Evolutionary conservation across 2,113 vertebrate species (phyloP), one percentile per base, ranked within the genome.

Genomic region (Corvus cornix): DNA sequence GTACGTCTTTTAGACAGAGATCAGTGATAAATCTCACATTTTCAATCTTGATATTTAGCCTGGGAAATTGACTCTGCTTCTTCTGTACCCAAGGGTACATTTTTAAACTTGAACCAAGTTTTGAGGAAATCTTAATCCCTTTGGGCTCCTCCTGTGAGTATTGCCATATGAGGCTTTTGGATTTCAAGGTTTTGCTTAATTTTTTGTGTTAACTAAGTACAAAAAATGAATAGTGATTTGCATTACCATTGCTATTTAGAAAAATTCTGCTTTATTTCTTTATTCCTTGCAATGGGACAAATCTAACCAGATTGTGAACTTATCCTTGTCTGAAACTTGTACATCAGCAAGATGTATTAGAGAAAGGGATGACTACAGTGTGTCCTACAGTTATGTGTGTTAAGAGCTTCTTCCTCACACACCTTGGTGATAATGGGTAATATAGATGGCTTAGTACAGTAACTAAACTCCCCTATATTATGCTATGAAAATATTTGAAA

Each of bases 11-110:
- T 89, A 75, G 63, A 84, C 22, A 62, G 33, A 87, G 44, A 92
- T 84, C 77, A 73, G 52, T 67, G 59, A 93, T 84, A 94, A 91
- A 95, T 86, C 70, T 93, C 68, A 55, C 52, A 53, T 79, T 93
- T 96, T 95, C 74, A 77, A 1, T 84, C 84, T 51, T 85, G 80
- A 58, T 96, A 84, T 92, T 97, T 96, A 89, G 70, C 63, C 24
- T 86, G 68, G 52, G 56, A 95, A 93, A 91, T 81, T 91, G 46
- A 72, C 63, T 84, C 51, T 84, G 31, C 17, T 63, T 90, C 76
- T 84, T 90, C 68, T 86, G 18, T 79, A 90, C 88, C 74, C 77
- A 89, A 82, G 64, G 44, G 83, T 80, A 78, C 15, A 19, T 56
- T 93, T 94, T 78, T 33, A 93, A 91, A 90, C 13, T 84, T 82